Evolutionary conservation across 2,888 invertebrate genomes (phyloP).

Genomic region (Empis stercorea): DNA sequence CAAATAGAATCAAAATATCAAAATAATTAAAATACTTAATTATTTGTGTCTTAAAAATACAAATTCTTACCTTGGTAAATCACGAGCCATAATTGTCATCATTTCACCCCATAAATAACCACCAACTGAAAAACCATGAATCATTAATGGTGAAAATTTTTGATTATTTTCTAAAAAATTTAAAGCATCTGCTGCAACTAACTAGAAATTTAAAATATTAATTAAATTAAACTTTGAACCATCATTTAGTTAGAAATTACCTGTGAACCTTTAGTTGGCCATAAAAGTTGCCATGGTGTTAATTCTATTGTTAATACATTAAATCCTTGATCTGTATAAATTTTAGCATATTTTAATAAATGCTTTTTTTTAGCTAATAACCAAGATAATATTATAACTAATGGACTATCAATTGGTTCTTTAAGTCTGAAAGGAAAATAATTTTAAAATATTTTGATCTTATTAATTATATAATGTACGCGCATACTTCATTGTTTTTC

Average conservation of each 20-base stretch:
- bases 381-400: conserved; percentile 76
- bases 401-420: conserved; percentile 49
- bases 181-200: conserved; percentile 58
- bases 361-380: conserved; percentile 71
- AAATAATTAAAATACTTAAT: no score
- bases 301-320: conserved; percentile 70
- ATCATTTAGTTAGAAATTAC: no score
- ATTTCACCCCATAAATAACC: conserved; percentile 82
- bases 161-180: conserved; percentile 58
- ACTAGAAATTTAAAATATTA: no score
- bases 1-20: no score
- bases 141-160: conserved; percentile 47
- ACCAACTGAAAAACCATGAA: conserved; percentile 86
- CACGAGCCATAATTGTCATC: conserved; percentile 45
- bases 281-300: conserved; percentile 73
- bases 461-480: no score
- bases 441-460: no score
- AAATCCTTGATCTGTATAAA: conserved; percentile 74
- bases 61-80: conserved; percentile 24
- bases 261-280: conserved; percentile 74
- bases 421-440: conserved; percentile 26
- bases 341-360: conserved; percentile 67
- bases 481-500: no score
- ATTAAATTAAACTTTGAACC: no score
- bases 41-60: no score